These are phyloP conservation scores for Geophilus truncorum DNA, from an alignment of 2,888 invertebrate species.

Conservation along the genomic window DNA sequence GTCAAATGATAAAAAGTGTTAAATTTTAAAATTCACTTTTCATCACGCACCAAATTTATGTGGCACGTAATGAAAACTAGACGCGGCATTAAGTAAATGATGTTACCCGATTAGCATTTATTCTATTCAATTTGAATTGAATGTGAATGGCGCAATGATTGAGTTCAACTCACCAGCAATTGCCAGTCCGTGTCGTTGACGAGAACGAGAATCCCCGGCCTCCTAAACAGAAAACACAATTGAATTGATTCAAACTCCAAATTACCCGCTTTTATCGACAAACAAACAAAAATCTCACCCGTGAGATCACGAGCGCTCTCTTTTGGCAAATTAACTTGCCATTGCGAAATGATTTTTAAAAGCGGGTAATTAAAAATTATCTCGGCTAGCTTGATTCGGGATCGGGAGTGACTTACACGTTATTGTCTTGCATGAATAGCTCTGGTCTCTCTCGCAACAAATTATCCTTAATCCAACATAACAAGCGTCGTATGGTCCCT, in stretches of 20 bases:
- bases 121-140: neutral
- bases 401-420: slow-evolving; percentile 45
- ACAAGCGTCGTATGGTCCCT: slow-evolving; percentile 66
- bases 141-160: neutral
- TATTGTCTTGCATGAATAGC: slow-evolving; percentile 50
- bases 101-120: neutral
- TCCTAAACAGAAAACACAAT: slow-evolving; percentile 42
- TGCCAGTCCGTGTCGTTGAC: slow-evolving; percentile 97
- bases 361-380: neutral
- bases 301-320: neutral
- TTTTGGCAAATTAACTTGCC: neutral
- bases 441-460: slow-evolving; percentile 78
- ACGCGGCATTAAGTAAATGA: neutral
- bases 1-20: neutral
- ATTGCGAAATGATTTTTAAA: neutral
- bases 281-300: neutral
- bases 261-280: neutral
- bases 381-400: no score
- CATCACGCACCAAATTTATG: neutral
- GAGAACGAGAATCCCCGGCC: slow-evolving; percentile 89
- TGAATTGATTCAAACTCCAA: neutral
- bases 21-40: neutral
- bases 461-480: slow-evolving; percentile 80
- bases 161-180: slow-evolving; percentile 58
- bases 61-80: neutral